Evolutionary conservation across 2,888 invertebrate species (phyloP).

Genomic region (Lobophora halterata): DNA sequence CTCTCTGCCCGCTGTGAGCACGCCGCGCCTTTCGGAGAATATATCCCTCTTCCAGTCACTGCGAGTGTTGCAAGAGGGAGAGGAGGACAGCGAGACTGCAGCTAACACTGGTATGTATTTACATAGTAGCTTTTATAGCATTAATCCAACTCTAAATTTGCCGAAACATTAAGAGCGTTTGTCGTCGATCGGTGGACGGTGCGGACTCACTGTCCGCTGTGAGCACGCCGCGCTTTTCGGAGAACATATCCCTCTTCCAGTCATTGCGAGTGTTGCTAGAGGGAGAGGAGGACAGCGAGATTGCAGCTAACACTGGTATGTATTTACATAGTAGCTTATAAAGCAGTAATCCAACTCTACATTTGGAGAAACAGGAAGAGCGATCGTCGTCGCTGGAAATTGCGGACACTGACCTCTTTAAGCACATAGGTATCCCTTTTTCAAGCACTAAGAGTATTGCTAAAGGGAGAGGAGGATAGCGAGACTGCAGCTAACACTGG

Average conservation of each 20-base stretch:
- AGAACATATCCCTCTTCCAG: conserved; percentile 95
- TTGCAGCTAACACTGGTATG: conserved; percentile 58
- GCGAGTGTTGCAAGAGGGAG: conserved; percentile 92
- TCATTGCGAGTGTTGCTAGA: conserved; percentile 93
- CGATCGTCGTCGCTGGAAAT: conserved; percentile 86
- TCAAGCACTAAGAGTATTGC: conserved; percentile 92
- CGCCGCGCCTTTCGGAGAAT: conserved; percentile 88
- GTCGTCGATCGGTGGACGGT: conserved; percentile 87
- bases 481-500: conserved; percentile 61
- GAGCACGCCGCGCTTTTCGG: conserved; percentile 83
- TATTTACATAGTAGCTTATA: no score
- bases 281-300: conserved; percentile 85
- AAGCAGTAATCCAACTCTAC: conserved; percentile 94
- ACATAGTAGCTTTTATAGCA: no score
- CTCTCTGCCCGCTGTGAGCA: conserved; percentile 56
- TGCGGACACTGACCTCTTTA: conserved; percentile 55
- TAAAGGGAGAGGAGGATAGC: conserved; percentile 90
- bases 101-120: conserved; percentile 46
- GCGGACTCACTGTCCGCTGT: conserved; percentile 55
- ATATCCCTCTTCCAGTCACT: conserved; percentile 94
- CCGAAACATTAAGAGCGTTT: conserved; percentile 92
- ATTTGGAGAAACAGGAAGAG: conserved; percentile 95
- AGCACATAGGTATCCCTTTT: conserved; percentile 87
- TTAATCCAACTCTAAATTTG: conserved; percentile 96
- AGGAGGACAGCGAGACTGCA: conserved; percentile 82